These are phyloP conservation scores for Globodera rostochiensis DNA, from an alignment of 1,140 invertebrate genomes.

Conservation along the genomic window DNA sequence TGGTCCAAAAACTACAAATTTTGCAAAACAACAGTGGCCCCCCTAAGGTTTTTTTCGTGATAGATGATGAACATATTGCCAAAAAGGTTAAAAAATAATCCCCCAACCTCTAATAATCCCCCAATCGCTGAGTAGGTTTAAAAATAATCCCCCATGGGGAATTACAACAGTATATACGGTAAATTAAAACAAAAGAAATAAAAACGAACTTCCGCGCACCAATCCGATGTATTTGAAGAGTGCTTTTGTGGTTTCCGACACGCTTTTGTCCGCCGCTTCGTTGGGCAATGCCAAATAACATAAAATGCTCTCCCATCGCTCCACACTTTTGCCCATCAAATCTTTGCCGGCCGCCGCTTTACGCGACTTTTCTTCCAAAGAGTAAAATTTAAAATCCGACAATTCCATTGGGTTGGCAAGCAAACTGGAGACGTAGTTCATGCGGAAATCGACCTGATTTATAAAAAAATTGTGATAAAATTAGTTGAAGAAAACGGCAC, in stretches of 20 bases:
- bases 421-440: slow-evolving; percentile 51
- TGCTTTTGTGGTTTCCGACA: slow-evolving; percentile 36
- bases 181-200: too few relatives aligned
- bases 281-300: slow-evolving; percentile 51
- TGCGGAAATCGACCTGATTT: slow-evolving; percentile 41
- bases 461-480: neutral
- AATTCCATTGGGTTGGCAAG: slow-evolving; percentile 32
- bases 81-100: too few relatives aligned
- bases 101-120: too few relatives aligned
- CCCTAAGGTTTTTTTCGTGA: too few relatives aligned
- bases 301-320: slow-evolving; percentile 49
- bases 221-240: slow-evolving; percentile 52
- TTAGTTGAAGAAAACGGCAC: slow-evolving; percentile 12
- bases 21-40: too few relatives aligned
- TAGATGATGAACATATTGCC: too few relatives aligned
- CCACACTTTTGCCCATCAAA: slow-evolving; percentile 40
- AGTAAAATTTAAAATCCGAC: slow-evolving; percentile 23
- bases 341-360: slow-evolving; percentile 43
- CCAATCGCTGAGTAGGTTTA: too few relatives aligned
- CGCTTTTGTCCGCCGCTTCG: slow-evolving; percentile 38
- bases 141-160: too few relatives aligned
- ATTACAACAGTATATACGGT: too few relatives aligned
- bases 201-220: slow-evolving; percentile 35
- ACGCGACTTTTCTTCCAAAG: slow-evolving; percentile 38
- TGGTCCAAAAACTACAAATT: too few relatives aligned